Base-by-base conservation (phyloP, 1,140 invertebrate species). In the Saxidomus purpurata region DNA sequence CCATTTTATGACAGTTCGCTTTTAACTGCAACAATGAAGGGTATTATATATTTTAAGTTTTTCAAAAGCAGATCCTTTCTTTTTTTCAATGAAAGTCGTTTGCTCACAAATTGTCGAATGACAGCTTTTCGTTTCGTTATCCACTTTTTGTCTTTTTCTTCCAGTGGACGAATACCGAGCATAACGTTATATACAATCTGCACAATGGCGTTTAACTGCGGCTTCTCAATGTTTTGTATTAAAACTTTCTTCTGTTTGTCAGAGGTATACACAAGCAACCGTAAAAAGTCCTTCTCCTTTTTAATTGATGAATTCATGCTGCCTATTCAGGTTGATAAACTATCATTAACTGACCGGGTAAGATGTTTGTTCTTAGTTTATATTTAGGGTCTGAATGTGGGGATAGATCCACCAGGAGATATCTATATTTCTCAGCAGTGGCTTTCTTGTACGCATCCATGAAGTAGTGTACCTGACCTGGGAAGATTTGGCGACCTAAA, bases 71-170 rank as follows among this genome's bases (percentile, higher is more conserved):
- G 34, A 47, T 83, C 81, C 34, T 67, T 83, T 69, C 81, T 83
- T 34, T 25, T 67, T 83, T 83, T 83, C n/a, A 69, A 43, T n/a
- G 81, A 63, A 31, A 83, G 6, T 40, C 81, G n/a, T 47, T 83
- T 83, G 81, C 61, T 83, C 25, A 83, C 63, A 83, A 83, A 83
- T 25, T 83, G 81, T 0, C 81, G 81, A 83, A 83, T 63, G 47
- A 83, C 31, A 83, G 28, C 22, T 83, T 83, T 83, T 52, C 34
- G 40, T 67, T 83, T 83, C 3, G 61, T 36, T 22, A 69, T 13
- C 38, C 61, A 55, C 43, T 83, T 83, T 83, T 83, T 83, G 81
- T 83, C 61, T 47, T 83, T 69, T 67, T 83, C 81, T 28, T 59
- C 15, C 40, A 83, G 63, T 13, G 61, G n/a, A 17, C 63, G 81